Evolutionary conservation across 2,888 invertebrate genomes (phyloP).

Genomic region (Lycaena phlaeas): DNA sequence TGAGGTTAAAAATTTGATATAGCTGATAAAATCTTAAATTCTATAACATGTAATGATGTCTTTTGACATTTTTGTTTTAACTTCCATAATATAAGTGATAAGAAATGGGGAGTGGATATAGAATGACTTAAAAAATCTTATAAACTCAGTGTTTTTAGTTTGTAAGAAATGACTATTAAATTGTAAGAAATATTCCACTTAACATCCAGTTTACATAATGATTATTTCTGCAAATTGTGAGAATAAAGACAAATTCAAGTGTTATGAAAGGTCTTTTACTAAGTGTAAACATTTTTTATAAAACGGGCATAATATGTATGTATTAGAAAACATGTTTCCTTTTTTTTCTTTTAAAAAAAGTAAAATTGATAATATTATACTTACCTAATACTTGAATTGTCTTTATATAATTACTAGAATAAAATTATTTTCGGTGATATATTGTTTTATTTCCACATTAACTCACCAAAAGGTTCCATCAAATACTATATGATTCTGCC

Average conservation of each 20-base stretch:
- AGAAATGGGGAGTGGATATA: constrained; percentile 3
- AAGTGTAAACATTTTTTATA: background rate
- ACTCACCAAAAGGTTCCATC: too few species aligned
- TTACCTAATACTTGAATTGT: constrained; percentile 7
- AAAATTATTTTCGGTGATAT: constrained; percentile 66
- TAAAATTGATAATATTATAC: too few species aligned
- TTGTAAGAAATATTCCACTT: constrained; percentile 59
- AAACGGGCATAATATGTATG: too few species aligned
- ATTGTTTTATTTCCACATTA: constrained; percentile 39
- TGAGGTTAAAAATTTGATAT: constrained; percentile 31
- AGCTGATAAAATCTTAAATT: constrained; percentile 39
- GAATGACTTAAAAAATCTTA: background rate
- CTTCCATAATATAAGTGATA: constrained; percentile 8
- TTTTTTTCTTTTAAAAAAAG: too few species aligned
- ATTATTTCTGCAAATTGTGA: constrained; percentile 57
- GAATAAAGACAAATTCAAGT: background rate
- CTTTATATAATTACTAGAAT: constrained; percentile 40
- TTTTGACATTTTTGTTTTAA: constrained; percentile 8
- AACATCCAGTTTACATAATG: constrained; percentile 43
- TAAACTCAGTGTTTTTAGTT: constrained; percentile 45
- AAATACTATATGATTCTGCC: too few species aligned
- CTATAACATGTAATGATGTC: constrained; percentile 17
- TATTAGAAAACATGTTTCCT: too few species aligned
- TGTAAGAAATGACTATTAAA: constrained; percentile 48
- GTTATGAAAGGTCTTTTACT: background rate